Conservation (phyloP, 1,140 invertebrate genomes). For the Micrasema longulum region DNA sequence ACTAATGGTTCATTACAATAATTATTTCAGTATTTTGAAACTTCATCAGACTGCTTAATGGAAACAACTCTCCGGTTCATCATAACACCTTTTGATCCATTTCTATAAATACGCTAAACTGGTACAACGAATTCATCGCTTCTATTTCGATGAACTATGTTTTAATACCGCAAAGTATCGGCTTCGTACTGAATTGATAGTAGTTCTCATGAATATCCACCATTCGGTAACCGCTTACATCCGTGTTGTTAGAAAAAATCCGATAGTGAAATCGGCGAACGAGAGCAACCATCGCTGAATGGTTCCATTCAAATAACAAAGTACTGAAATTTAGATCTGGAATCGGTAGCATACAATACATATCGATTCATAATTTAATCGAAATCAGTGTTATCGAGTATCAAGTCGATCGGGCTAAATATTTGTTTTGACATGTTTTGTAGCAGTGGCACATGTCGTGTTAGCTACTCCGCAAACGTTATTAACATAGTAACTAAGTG, state of each 20-base stretch:
- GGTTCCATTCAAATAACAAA: background rate
- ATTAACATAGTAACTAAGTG: slow-evolving; percentile 28
- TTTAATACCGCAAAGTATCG: background rate
- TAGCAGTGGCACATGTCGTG: background rate
- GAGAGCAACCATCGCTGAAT: slow-evolving; percentile 1
- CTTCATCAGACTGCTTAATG: too few relatives aligned
- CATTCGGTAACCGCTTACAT: slow-evolving; percentile 22
- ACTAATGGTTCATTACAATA: too few relatives aligned
- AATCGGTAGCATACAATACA: background rate
- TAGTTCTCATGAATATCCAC: background rate
- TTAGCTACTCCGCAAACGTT: slow-evolving; percentile 5
- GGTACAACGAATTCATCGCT: background rate
- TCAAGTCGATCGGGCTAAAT: too few relatives aligned
- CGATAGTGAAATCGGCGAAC: slow-evolving; percentile 21
- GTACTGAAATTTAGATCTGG: background rate
- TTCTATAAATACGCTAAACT: too few relatives aligned
- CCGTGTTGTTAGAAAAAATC: slow-evolving; percentile 15
- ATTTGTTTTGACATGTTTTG: too few relatives aligned
- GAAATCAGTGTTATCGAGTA: too few relatives aligned
- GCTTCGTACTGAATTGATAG: slow-evolving; percentile 1
- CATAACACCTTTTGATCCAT: too few relatives aligned
- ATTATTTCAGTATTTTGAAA: too few relatives aligned
- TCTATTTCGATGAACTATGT: background rate
- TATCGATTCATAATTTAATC: too few relatives aligned
- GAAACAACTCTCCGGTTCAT: too few relatives aligned